A percentile compares a stretch with the other conserved stretches of the same genome.
Evolutionary conservation across 2,113 vertebrate genomes (phyloP).

Genomic region (Tachuris rubrigastra): DNA sequence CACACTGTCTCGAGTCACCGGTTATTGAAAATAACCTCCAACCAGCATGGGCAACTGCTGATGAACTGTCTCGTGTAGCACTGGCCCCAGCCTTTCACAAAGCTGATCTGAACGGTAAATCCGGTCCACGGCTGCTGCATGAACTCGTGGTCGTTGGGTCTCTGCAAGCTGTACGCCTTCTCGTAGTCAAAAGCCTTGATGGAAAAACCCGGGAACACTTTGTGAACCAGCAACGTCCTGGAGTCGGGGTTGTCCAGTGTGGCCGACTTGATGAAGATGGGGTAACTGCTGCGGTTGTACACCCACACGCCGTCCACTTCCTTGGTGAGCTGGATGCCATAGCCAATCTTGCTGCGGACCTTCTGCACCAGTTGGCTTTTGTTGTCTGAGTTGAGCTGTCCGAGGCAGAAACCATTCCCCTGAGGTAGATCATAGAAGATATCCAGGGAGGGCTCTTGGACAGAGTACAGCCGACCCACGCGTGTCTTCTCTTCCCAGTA

Average conservation of each 20-base stretch:
- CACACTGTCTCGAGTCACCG: constrained; percentile 79
- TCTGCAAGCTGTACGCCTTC: constrained; percentile 92
- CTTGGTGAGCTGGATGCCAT: constrained; percentile 95
- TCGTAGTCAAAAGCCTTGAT: constrained; percentile 99
- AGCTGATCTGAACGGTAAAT: constrained; percentile 98
- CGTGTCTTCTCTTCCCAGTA: constrained; percentile 99
- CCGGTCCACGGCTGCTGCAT: constrained; percentile 95
- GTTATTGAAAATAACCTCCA: constrained; percentile 98
- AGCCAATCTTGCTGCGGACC: constrained; percentile 96
- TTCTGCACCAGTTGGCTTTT: constrained; percentile 97
- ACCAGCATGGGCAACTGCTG: constrained; percentile 98
- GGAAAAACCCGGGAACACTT: constrained; percentile 98
- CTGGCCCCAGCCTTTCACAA: constrained; percentile 99
- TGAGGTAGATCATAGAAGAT: constrained; percentile 99
- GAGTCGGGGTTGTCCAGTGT: constrained; percentile 99
- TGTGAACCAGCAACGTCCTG: constrained; percentile 95
- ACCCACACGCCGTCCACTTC: constrained; percentile 97
- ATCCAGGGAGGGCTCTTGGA: constrained; percentile 98
- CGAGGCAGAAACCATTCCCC: constrained; percentile 98
- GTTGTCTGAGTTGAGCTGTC: constrained; percentile 96
- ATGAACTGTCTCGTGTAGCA: constrained; percentile 99
- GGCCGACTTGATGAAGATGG: constrained; percentile 99
- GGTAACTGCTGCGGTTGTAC: constrained; percentile 98
- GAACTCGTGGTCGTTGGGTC: constrained; percentile 98
- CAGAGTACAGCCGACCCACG: constrained; percentile 95